Base-by-base conservation (phyloP, 2,113 vertebrate genomes). In the Pangasianodon hypophthalmus region DNA sequence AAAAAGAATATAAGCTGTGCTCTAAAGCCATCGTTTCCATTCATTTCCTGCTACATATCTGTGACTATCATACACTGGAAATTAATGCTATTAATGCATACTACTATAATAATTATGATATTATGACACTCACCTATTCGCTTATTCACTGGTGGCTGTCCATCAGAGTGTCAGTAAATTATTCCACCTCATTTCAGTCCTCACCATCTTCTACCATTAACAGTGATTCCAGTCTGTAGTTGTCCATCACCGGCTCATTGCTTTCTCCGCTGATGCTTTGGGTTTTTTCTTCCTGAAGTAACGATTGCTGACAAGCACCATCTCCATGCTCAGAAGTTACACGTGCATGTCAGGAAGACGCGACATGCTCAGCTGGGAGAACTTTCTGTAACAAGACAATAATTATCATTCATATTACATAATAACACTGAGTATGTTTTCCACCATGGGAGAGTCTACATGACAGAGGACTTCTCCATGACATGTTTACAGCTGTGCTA, bases 231-330 rank as follows among this genome's bases (percentile, higher is more conserved):
- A 62, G 21, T 62, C 82, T 14, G 13, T 29, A 19, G 10, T 0
- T 84, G 11, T 60, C 82, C 56, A 84, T 44, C 24, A 62, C 82
- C 56, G 9, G 37, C 56, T 84, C 56, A 16, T 62, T 6, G 24
- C 18, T 54, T 24, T 56, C 81, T 62, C 9, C 56, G 62, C 1
- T 13, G 24, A 84, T 0, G 21, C 37, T 62, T 84, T 88, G n/a
- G 62, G 56, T 84, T 79, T 75, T 52, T 80, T 85, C 69, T 80
- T 90, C 69, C 80, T 86, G 18, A 87, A 77, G 75, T n/a, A 83
- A 50, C 83, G 29, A 75, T 6, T 67, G 10, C 52, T 64, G 32
- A 56, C 21, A 4, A 29, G 54, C 87, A 73, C 52, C 62, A 32
- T 54, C 64, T 56, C 82, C 91, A 85, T 91, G 21, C 41, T 85